Conservation (phyloP, 2,797 vertebrate genomes). For the Manis crassicaudata region DNA sequence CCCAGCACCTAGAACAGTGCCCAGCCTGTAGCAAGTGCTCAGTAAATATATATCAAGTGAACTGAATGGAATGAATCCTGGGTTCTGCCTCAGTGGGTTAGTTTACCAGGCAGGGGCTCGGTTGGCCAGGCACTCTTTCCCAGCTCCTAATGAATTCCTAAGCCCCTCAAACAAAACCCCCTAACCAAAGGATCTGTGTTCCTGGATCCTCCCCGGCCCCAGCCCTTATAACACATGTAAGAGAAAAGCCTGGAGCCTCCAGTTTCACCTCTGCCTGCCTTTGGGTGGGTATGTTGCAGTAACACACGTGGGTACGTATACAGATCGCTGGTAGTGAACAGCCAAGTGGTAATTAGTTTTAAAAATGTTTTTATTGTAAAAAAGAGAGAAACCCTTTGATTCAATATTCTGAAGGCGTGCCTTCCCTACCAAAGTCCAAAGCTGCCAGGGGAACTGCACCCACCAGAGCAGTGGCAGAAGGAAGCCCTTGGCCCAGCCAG, state of each 20-base stretch:
- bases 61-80: background rate
- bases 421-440: background rate
- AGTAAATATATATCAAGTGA: background rate
- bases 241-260: background rate
- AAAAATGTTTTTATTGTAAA: constrained; percentile 1
- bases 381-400: background rate
- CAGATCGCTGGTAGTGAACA: background rate
- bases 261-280: background rate
- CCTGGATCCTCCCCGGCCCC: background rate
- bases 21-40: background rate
- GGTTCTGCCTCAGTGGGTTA: background rate
- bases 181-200: background rate
- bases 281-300: background rate
- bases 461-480: background rate
- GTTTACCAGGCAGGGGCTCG: background rate
- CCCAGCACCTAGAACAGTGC: background rate
- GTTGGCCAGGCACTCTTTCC: background rate
- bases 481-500: background rate
- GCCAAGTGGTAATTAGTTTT: background rate
- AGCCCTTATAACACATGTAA: background rate
- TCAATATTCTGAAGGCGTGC: background rate
- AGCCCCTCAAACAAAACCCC: background rate
- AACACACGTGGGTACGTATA: background rate
- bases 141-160: background rate
- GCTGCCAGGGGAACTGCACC: background rate